A percentile compares a stretch with the other conserved stretches of the same genome.
Evolutionary conservation across 2,113 vertebrate species (phyloP).

Genomic region (Sturnira hondurensis): DNA sequence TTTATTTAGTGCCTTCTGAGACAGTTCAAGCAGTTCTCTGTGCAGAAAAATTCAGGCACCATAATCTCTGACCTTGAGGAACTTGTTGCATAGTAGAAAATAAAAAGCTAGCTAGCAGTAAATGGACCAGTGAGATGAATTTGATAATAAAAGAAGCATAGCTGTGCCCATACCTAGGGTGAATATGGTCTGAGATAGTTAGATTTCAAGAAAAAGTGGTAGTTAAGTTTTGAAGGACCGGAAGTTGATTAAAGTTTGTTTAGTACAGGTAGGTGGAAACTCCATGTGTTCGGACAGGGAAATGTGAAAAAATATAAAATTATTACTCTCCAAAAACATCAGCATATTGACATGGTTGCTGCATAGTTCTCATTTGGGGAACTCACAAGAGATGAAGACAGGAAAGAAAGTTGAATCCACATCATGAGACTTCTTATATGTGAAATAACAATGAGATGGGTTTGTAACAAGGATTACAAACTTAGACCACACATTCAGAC

Average conservation of each 20-base stretch:
- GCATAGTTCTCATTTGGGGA: neutral
- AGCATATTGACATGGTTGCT: neutral
- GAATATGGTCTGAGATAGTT: neutral
- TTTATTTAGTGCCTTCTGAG: neutral
- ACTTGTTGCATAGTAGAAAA: neutral
- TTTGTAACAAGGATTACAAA: neutral
- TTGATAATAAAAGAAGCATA: neutral
- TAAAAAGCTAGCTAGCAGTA: neutral
- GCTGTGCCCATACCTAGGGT: fast-evolving
- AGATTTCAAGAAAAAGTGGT: neutral
- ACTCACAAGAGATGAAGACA: neutral
- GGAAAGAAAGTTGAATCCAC: neutral
- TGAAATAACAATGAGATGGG: neutral
- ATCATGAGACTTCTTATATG: neutral
- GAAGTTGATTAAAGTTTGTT: neutral
- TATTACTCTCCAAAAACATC: neutral
- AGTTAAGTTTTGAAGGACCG: neutral
- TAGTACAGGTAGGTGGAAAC: fast-evolving
- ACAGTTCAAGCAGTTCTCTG: neutral
- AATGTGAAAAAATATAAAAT: neutral
- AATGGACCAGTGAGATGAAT: neutral
- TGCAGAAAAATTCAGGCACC: neutral
- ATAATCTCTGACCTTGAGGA: neutral
- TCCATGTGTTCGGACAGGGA: neutral
- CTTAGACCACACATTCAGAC: neutral